Percentiles rank a stretch among this genome's conserved stretches.
These are phyloP conservation scores for Oncopeltus fasciatus DNA, from an alignment of 1,140 invertebrate species.

Conservation along the genomic window DNA sequence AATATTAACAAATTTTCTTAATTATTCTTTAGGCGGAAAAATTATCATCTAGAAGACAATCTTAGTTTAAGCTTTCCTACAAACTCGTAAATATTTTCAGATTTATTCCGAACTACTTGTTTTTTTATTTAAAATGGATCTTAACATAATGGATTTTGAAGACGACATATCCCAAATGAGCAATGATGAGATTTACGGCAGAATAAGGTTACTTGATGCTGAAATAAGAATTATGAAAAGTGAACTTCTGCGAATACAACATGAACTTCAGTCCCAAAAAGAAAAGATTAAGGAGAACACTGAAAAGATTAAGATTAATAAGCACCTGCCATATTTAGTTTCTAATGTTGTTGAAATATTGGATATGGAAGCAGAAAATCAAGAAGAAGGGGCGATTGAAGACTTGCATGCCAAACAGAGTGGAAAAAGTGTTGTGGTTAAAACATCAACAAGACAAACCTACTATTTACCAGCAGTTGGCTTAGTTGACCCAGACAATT, in stretches of 20 bases:
- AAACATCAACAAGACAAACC: slow-evolving; percentile 95
- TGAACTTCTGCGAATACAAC: slow-evolving; percentile 91
- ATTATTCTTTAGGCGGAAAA: too few relatives aligned
- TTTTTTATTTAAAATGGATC: too few relatives aligned
- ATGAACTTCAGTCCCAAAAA: slow-evolving; percentile 86
- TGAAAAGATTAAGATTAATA: slow-evolving; percentile 98
- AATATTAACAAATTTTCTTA: too few relatives aligned
- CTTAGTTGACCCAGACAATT: slow-evolving; percentile 85
- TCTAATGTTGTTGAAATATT: slow-evolving; percentile 96
- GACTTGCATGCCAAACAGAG: slow-evolving; percentile 54
- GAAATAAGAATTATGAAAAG: slow-evolving; percentile 98
- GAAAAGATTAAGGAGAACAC: slow-evolving; percentile 97
- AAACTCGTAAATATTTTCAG: too few relatives aligned
- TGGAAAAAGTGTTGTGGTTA: slow-evolving; percentile 98
- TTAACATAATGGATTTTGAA: too few relatives aligned
- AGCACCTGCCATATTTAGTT: slow-evolving; percentile 92
- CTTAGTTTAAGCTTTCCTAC: too few relatives aligned
- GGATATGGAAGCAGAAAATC: slow-evolving; percentile 88
- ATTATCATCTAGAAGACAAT: too few relatives aligned
- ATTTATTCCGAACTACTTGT: too few relatives aligned
- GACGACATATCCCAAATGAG: slow-evolving; percentile 85
- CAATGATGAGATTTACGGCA: slow-evolving; percentile 83
- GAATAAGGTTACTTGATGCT: slow-evolving; percentile 86
- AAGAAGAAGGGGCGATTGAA: slow-evolving; percentile 90
- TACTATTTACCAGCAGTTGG: slow-evolving; percentile 98